Evolutionary conservation across 2,797 vertebrate genomes (phyloP).

Genomic region (Synanceia verrucosa): DNA sequence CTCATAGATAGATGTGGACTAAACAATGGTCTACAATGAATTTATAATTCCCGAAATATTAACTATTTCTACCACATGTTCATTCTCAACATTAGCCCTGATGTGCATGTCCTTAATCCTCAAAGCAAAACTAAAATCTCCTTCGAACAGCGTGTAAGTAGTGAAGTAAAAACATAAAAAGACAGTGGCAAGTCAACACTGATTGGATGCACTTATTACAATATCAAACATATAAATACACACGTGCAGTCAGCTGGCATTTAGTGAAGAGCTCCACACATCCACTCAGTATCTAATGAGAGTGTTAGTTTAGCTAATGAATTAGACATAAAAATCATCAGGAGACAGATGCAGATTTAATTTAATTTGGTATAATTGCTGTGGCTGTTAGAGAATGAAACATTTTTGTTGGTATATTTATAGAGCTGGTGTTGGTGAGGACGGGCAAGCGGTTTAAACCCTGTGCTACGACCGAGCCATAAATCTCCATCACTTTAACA

Average conservation of each 20-base stretch:
- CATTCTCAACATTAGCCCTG: not conserved
- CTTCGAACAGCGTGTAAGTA: not conserved
- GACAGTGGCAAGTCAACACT: not conserved
- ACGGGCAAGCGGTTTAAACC: conserved; percentile 43
- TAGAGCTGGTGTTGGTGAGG: conserved; percentile 43
- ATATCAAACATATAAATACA: conserved; percentile 34
- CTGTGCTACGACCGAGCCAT: conserved; percentile 58
- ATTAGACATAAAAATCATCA: conserved; percentile 63
- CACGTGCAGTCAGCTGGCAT: conserved; percentile 11
- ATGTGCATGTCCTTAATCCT: not conserved
- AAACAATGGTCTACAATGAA: too few species aligned
- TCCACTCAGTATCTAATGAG: conserved; percentile 52
- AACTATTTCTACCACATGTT: not conserved
- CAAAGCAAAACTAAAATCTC: not conserved
- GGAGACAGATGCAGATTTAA: conserved; percentile 61
- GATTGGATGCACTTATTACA: conserved; percentile 29
- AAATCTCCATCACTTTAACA: conserved; percentile 81
- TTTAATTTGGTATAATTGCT: conserved; percentile 66
- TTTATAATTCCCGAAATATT: conserved; percentile 6
- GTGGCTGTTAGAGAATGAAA: conserved; percentile 45
- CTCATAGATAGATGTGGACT: too few species aligned
- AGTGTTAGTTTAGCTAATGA: conserved; percentile 72
- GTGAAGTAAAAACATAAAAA: not conserved
- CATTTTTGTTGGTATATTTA: conserved; percentile 54
- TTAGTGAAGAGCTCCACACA: conserved; percentile 20